Conservation (phyloP, 2,797 vertebrate species). For the Hyperoplus lanceolatus region DNA sequence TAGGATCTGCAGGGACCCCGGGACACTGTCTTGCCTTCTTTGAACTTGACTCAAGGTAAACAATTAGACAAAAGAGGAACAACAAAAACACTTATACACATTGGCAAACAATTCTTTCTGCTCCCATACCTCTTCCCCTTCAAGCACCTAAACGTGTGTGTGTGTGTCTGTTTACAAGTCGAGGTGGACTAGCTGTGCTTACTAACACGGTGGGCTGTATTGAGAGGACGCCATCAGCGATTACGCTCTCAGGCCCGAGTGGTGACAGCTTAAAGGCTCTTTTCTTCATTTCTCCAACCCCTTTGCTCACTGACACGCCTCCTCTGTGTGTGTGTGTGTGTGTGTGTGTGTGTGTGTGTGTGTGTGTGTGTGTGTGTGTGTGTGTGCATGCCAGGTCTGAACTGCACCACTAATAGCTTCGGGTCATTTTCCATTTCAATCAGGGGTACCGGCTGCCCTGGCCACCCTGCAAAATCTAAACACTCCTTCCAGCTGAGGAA, state of each 20-base stretch:
- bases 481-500: conserved; percentile 63
- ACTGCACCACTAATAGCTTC: conserved; percentile 65
- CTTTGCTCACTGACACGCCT: conserved; percentile 64
- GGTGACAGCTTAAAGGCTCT: conserved; percentile 75
- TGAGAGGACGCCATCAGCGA: conserved; percentile 70
- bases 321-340: conserved; percentile 43
- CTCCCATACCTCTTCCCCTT: conserved; percentile 15
- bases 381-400: conserved; percentile 52
- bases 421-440: conserved; percentile 81
- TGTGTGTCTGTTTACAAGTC: conserved; percentile 47
- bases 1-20: conserved; percentile 62
- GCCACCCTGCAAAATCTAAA: conserved; percentile 72
- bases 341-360: conserved; percentile 39
- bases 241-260: conserved; percentile 70
- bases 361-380: background rate
- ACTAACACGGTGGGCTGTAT: conserved; percentile 69
- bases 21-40: conserved; percentile 20
- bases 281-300: conserved; percentile 72
- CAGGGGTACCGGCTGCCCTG: conserved; percentile 71
- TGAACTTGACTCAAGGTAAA: conserved; percentile 39
- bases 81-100: conserved; percentile 19
- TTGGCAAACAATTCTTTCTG: conserved; percentile 38
- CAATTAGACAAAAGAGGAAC: conserved; percentile 24
- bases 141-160: conserved; percentile 38
- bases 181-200: conserved; percentile 62